Evolutionary conservation across 2,888 invertebrate genomes (phyloP).

Genomic region (Aporophyla lueneburgensis): DNA sequence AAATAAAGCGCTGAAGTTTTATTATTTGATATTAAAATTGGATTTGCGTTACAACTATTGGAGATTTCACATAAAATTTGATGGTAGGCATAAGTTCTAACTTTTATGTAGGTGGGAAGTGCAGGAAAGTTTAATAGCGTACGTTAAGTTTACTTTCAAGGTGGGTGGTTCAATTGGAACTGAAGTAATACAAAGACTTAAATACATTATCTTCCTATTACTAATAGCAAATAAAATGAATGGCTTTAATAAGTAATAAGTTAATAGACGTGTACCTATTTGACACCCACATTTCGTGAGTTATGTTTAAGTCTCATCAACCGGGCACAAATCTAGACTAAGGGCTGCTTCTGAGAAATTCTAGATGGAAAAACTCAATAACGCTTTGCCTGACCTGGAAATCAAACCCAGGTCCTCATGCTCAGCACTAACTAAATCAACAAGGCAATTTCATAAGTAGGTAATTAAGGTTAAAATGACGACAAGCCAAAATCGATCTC

Average conservation of each 20-base stretch:
- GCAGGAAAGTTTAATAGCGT: not conserved
- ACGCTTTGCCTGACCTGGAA: too few relatives aligned
- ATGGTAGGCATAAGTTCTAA: not conserved
- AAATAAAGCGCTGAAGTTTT: constrained; percentile 13
- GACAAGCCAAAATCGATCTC: not conserved
- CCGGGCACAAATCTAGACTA: too few relatives aligned
- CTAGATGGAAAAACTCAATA: too few relatives aligned
- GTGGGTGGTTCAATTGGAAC: not conserved
- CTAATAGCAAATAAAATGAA: not conserved
- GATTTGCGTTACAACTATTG: not conserved
- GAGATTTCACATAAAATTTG: not conserved
- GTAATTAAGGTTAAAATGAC: not conserved
- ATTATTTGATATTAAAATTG: not conserved
- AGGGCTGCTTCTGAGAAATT: too few relatives aligned
- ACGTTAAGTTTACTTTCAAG: not conserved
- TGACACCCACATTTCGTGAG: too few relatives aligned
- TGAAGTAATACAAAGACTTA: not conserved
- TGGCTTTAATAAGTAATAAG: not conserved
- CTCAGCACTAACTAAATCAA: too few relatives aligned
- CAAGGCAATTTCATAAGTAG: too few relatives aligned
- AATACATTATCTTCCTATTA: not conserved
- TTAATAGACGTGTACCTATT: too few relatives aligned
- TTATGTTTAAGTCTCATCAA: too few relatives aligned
- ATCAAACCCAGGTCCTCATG: too few relatives aligned
- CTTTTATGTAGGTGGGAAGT: too few relatives aligned